Base-by-base conservation (phyloP, 2,888 invertebrate species). In the Stenichneumon culpator region DNA sequence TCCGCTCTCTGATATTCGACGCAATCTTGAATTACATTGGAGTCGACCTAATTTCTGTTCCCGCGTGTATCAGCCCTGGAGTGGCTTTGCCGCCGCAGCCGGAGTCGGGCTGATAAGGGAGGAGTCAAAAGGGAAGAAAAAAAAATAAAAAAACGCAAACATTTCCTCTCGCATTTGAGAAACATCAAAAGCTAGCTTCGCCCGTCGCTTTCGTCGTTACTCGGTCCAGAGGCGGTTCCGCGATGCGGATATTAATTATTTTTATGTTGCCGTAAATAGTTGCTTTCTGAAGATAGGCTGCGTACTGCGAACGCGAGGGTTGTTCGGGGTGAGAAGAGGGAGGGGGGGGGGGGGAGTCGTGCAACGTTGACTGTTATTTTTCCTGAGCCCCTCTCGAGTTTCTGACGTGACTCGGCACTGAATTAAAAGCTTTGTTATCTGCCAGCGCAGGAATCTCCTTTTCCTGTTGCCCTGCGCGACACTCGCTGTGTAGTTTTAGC, bases 401-500 rank as follows among this genome's bases (percentile, higher is more conserved):
- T 79, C 84, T 65, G 74, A 79, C 84, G 65, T 57, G 57, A 69
- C 69, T 79, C 32, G 57, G 65, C 65, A 67, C 73, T 79, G 70
- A 79, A 82, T 82, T 74, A 79, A 79, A 79, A 79, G 84, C 84
- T 85, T 85, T 82, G 82, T 79, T 82, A 79, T 85, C 60, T 50
- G 57, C 47, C 67, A 70, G 70, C 79, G 39, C 75, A 65, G 54
- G 47, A 84, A 78, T 69, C 74, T 78, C 74, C 65, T 65, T 47
- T 79, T 74, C 68, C 44, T 28, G 69, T 47, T 25, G 68, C 14
- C 50, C 28, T 60, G 60, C 60, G 47, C 47, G 3, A 72, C 57
- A 72, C 14, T 22, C n/a, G 22, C 7, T 7, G 16, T 70, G 44
- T 14, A 54, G 11, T 47, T 47, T 5, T 57, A 19, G 57, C 3